A percentile compares a stretch with the other conserved stretches of the same genome.
Conservation (phyloP, 1,140 invertebrate genomes). For the Medauroidea extradentata region DNA sequence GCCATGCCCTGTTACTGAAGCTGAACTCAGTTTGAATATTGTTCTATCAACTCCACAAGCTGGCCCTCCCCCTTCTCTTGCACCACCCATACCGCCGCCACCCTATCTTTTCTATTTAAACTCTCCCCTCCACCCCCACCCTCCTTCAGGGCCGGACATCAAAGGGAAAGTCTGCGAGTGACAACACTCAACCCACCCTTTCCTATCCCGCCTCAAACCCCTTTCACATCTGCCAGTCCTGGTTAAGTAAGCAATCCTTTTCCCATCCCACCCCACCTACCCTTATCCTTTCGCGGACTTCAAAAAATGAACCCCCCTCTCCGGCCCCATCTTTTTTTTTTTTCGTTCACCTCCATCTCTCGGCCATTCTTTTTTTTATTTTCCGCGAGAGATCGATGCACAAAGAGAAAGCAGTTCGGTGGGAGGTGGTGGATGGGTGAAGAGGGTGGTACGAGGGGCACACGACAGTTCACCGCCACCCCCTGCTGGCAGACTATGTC, state of each 20-base stretch:
- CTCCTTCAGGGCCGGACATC: slow-evolving; percentile 10
- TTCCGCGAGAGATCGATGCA: too few species aligned
- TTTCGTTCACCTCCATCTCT: too few species aligned
- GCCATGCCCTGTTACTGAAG: slow-evolving; percentile 3
- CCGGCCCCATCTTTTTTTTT: too few species aligned
- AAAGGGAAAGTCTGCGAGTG: slow-evolving; percentile 12
- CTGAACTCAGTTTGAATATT: slow-evolving; percentile 8
- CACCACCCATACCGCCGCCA: background rate
- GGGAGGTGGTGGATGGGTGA: too few species aligned
- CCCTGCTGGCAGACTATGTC: too few species aligned
- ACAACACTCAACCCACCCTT: slow-evolving; percentile 7
- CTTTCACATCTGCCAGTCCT: slow-evolving; percentile 1
- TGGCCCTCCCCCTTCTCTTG: background rate
- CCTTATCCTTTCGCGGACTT: too few species aligned
- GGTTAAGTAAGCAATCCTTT: slow-evolving; percentile 11
- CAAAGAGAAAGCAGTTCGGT: too few species aligned
- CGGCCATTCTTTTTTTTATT: too few species aligned
- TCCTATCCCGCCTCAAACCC: background rate
- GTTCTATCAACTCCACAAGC: slow-evolving; percentile 1
- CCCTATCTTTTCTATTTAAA: slow-evolving; percentile 12
- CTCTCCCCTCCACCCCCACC: background rate
- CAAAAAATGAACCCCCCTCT: too few species aligned
- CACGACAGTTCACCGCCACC: too few species aligned
- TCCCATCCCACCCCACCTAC: background rate
- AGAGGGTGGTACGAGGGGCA: too few species aligned